These are phyloP conservation scores for Myopa tessellatipennis DNA, from an alignment of 2,888 invertebrate genomes.

Conservation along the genomic window DNA sequence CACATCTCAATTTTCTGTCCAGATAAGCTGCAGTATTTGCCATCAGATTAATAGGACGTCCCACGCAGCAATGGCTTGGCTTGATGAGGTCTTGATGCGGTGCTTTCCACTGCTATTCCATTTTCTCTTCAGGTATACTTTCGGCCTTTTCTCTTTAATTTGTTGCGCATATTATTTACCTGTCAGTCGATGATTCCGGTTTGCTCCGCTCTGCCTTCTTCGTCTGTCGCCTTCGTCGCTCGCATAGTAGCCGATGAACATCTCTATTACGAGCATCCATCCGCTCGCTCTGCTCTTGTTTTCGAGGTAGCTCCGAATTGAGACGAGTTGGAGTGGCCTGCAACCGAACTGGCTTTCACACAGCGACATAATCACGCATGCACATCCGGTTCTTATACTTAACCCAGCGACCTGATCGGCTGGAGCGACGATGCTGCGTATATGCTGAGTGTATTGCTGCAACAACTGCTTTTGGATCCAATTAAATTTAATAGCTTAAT, in stretches of 20 bases:
- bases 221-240: not conserved
- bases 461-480: slow-evolving; percentile 5
- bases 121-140: not conserved
- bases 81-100: not conserved
- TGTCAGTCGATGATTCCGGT: slow-evolving; percentile 24
- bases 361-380: slow-evolving; percentile 4
- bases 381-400: not conserved
- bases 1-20: not conserved
- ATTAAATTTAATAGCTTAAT: slow-evolving; percentile 34
- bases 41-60: not conserved
- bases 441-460: not conserved
- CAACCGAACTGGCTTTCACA: not conserved
- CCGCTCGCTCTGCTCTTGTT: not conserved
- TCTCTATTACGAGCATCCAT: slow-evolving; percentile 17
- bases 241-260: slow-evolving; percentile 22
- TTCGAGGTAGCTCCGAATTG: not conserved
- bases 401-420: not conserved
- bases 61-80: slow-evolving; percentile 15
- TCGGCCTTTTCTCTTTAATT: slow-evolving; percentile 16
- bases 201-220: not conserved
- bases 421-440: not conserved
- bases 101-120: not conserved
- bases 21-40: not conserved
- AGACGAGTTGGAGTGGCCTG: not conserved
- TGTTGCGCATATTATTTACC: slow-evolving; percentile 27